Percentiles rank a stretch among this genome's conserved stretches.
Conservation (phyloP, 2,888 invertebrate genomes). For the Halocaridina rubra region DNA sequence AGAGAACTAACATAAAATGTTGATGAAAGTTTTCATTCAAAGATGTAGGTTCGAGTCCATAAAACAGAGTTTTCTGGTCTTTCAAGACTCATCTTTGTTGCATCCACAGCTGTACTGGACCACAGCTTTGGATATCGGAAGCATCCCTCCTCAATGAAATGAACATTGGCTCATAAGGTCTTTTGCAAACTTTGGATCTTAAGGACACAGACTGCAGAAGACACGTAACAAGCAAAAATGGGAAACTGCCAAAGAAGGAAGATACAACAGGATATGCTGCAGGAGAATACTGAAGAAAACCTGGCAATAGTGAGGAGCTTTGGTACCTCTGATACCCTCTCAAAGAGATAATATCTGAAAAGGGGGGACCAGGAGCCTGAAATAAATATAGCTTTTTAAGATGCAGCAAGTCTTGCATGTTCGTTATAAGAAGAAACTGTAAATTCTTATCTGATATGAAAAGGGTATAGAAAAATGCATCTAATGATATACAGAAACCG, state of each 20-base stretch:
- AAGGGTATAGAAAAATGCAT: too few species aligned
- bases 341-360: too few species aligned
- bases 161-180: background rate
- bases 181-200: background rate
- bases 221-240: background rate
- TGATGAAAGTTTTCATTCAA: constrained; percentile 13
- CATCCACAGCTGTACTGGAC: background rate
- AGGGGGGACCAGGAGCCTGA: background rate
- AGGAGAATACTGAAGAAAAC: background rate
- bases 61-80: background rate
- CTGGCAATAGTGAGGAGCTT: background rate
- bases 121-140: constrained; percentile 4
- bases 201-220: background rate
- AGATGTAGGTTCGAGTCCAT: background rate
- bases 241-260: background rate
- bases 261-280: background rate
- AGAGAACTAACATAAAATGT: background rate
- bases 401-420: too few species aligned
- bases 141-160: background rate
- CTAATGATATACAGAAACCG: too few species aligned
- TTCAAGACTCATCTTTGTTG: constrained; percentile 6
- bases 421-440: too few species aligned
- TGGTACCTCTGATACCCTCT: background rate
- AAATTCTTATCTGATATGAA: too few species aligned
- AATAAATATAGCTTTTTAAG: background rate